phyloP scores from a whole-genome alignment of 2,113 vertebrate species.

The Ailurus styani region DNA sequence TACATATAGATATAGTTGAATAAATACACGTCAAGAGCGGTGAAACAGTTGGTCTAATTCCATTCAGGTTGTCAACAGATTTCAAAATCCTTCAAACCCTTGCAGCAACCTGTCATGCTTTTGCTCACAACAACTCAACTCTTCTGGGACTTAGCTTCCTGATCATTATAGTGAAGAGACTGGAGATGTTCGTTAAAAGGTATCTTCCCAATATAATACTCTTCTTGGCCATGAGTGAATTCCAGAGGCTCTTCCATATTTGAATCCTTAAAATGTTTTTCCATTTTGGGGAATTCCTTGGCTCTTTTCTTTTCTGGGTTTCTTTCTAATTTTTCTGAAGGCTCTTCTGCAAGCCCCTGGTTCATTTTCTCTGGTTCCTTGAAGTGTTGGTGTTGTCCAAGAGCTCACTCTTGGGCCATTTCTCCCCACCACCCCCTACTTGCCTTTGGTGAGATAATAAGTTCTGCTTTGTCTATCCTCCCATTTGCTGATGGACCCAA shows the following conservation, averaged over 20 bases:
- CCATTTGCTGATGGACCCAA: too few species aligned
- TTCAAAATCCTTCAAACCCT: conserved; percentile 8
- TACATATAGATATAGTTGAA: background rate
- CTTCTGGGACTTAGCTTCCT: background rate
- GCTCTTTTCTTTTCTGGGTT: background rate
- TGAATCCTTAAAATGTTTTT: background rate
- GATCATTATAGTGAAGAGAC: background rate
- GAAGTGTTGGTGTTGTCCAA: background rate
- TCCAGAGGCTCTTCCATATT: background rate
- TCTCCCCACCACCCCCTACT: rapidly evolving
- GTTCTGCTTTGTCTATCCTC: background rate
- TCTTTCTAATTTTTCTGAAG: background rate
- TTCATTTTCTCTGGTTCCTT: background rate
- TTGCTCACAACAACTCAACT: background rate
- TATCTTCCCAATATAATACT: background rate
- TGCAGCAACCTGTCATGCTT: background rate
- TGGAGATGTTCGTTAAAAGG: background rate
- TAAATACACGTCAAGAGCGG: background rate
- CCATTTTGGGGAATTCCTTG: background rate
- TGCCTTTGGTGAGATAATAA: background rate
- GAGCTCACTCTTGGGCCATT: background rate
- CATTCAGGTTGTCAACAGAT: background rate
- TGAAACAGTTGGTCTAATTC: background rate
- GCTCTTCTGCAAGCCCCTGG: background rate
- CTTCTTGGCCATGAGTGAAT: background rate